A percentile compares a stretch with the other conserved stretches of the same genome.
These are phyloP conservation scores for Lypha dubia DNA, from an alignment of 2,888 invertebrate genomes.

Conservation along the genomic window DNA sequence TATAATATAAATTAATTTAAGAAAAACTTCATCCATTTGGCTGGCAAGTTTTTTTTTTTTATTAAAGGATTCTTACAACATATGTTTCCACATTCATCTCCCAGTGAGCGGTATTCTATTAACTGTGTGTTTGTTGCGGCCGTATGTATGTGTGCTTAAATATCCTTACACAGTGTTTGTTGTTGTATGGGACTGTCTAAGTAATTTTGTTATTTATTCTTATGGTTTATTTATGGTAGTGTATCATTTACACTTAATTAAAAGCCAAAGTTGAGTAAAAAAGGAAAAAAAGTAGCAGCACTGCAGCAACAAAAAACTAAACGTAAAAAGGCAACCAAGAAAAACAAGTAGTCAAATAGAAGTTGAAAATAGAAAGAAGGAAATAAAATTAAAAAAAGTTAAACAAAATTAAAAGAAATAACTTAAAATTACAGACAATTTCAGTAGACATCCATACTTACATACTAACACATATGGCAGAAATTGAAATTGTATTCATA, in stretches of 20 bases:
- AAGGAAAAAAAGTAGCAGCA: constrained; percentile 24
- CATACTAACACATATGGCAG: background rate
- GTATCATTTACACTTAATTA: constrained; percentile 73
- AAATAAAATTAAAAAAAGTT: constrained; percentile 42
- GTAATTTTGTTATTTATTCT: constrained; percentile 62
- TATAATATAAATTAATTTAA: constrained; percentile 47
- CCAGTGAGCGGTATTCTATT: background rate
- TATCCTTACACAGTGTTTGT: background rate
- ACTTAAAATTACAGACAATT: constrained; percentile 67
- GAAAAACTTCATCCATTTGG: constrained; percentile 44
- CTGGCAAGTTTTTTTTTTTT: constrained; percentile 37
- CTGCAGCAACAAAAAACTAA: constrained; percentile 11
- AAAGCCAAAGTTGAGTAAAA: constrained; percentile 70
- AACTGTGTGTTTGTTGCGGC: too few species aligned
- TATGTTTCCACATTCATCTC: constrained; percentile 49
- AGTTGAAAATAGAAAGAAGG: background rate
- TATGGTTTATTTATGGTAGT: constrained; percentile 71
- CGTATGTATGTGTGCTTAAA: background rate
- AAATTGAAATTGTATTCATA: constrained; percentile 15
- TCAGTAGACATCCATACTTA: constrained; percentile 27
- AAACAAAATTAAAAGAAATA: constrained; percentile 67
- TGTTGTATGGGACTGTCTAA: constrained; percentile 1
- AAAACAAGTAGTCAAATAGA: constrained; percentile 29
- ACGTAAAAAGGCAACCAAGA: constrained; percentile 33
- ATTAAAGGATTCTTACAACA: constrained; percentile 31